These are phyloP conservation scores for Poecilia picta DNA, from an alignment of 2,797 vertebrate genomes.

Conservation along the genomic window DNA sequence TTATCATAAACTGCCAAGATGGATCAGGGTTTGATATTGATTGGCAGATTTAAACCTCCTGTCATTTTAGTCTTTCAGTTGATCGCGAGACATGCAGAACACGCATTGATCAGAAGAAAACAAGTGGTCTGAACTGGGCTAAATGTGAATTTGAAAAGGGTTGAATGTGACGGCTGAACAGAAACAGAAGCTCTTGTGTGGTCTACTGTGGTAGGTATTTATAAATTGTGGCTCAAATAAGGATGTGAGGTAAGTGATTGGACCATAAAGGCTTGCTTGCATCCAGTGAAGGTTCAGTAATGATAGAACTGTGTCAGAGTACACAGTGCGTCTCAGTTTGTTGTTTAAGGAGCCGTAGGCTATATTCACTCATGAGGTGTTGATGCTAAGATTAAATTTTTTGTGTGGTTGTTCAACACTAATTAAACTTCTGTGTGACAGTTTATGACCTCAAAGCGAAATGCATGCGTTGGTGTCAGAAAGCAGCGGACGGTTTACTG, in stretches of 20 bases:
- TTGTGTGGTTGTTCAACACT: too few species aligned
- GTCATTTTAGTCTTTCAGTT: background rate
- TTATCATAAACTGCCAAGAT: background rate
- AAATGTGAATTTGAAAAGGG: background rate
- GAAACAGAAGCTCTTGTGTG: background rate
- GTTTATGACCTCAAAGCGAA: too few species aligned
- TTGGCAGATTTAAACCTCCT: background rate
- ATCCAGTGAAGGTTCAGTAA: background rate
- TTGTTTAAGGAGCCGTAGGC: background rate
- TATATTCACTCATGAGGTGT: too few species aligned
- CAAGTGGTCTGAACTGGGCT: background rate
- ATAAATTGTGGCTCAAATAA: background rate
- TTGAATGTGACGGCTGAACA: background rate
- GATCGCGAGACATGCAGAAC: background rate
- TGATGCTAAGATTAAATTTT: too few species aligned
- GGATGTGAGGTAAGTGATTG: background rate
- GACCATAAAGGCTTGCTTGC: background rate
- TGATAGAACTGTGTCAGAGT: background rate
- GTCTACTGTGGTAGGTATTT: background rate
- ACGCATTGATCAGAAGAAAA: background rate
- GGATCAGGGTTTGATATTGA: background rate
- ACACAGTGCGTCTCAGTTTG: background rate
- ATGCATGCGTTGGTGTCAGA: too few species aligned
- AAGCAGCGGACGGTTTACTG: too few species aligned
- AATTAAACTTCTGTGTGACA: too few species aligned